A percentile compares a stretch with the other conserved stretches of the same genome.
Conservation (phyloP, 2,797 vertebrate species). For the Chaetophractus vellerosus region DNA sequence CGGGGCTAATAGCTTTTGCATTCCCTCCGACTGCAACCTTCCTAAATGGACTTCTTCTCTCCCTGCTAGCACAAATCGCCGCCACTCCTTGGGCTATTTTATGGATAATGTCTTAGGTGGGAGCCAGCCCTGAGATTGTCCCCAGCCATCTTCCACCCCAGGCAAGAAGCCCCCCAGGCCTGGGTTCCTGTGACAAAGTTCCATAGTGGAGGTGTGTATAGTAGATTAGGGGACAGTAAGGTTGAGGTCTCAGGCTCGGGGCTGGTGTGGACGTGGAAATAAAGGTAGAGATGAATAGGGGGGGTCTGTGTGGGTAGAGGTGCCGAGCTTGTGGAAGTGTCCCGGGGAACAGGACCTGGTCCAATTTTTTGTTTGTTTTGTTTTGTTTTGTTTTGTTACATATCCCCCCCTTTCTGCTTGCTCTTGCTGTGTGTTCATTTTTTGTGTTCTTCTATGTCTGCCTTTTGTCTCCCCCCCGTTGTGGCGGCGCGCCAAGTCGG, state of each 20-base stretch:
- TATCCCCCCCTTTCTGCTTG: too few species aligned
- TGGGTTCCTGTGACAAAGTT: background rate
- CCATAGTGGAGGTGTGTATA: background rate
- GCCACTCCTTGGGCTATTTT: background rate
- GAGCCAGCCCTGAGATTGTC: background rate
- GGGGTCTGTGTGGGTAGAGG: background rate
- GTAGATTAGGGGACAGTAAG: background rate
- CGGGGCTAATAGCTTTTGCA: constrained; percentile 67
- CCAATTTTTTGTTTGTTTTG: background rate
- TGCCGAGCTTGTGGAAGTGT: background rate
- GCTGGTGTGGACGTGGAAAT: background rate
- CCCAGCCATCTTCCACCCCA: fast-evolving
- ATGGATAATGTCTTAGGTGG: background rate
- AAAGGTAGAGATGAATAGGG: background rate
- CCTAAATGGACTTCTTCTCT: background rate
- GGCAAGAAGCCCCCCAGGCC: background rate
- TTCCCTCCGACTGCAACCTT: background rate
- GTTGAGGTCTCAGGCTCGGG: background rate
- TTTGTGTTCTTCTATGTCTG: too few species aligned
- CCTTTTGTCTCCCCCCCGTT: too few species aligned
- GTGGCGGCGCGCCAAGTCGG: too few species aligned
- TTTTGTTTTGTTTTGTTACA: too few species aligned
- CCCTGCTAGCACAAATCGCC: background rate
- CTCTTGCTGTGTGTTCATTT: too few species aligned
- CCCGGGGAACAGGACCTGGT: background rate